Conservation (phyloP, 2,113 vertebrate genomes). For the Lanius collurio region DNA sequence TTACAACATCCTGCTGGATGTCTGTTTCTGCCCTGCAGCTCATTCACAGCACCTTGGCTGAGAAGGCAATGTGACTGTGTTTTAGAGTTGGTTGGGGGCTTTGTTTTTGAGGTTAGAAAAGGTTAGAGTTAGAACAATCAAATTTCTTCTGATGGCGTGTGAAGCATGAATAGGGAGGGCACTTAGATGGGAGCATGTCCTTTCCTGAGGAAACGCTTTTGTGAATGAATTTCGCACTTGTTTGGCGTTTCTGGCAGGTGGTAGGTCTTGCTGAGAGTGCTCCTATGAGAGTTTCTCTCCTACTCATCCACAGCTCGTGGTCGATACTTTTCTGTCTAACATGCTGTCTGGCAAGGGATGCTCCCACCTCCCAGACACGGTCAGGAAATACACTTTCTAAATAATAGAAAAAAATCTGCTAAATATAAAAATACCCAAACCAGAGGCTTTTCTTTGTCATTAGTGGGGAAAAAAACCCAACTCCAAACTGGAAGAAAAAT, state of each 20-base stretch:
- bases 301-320: not conserved
- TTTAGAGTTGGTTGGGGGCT: not conserved
- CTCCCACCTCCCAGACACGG: not conserved
- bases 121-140: not conserved
- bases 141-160: not conserved
- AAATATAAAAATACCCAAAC: not conserved
- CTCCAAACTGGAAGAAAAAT: not conserved
- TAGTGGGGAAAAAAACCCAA: not conserved
- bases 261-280: not conserved
- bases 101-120: not conserved
- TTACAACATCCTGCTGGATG: not conserved
- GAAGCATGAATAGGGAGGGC: not conserved
- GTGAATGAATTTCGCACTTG: not conserved
- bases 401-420: not conserved
- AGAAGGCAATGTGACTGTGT: not conserved
- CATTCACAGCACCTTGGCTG: not conserved
- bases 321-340: not conserved
- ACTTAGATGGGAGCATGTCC: not conserved
- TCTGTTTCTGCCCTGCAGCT: not conserved
- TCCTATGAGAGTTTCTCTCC: not conserved
- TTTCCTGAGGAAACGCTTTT: not conserved
- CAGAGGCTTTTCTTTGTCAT: not conserved
- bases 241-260: not conserved
- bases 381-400: not conserved
- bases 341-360: not conserved